Evolutionary conservation across 2,888 invertebrate genomes (phyloP).

Genomic region (Oligia strigilis): DNA sequence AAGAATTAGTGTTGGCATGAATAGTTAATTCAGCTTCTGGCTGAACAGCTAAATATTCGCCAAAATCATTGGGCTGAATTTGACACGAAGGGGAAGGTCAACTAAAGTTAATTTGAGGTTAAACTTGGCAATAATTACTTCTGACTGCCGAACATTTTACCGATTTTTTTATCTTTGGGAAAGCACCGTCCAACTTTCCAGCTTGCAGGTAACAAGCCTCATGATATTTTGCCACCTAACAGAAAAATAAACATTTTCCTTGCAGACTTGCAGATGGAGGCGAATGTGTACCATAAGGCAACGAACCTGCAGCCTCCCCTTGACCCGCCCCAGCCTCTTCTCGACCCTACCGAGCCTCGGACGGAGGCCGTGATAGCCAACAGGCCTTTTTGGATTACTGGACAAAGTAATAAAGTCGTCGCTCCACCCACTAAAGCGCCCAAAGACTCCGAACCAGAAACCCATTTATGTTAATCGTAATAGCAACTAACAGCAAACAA

Average conservation of each 20-base stretch:
- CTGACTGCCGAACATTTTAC: not conserved
- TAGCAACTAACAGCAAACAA: not conserved
- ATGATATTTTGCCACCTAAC: not conserved
- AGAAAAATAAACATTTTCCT: not conserved
- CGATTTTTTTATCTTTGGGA: not conserved
- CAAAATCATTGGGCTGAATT: too few species aligned
- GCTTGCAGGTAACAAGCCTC: not conserved
- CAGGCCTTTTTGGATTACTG: too few species aligned
- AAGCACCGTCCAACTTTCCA: not conserved
- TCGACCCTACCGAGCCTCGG: not conserved
- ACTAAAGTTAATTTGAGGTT: not conserved
- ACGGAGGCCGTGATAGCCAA: not conserved
- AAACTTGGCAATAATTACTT: not conserved
- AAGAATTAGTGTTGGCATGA: too few species aligned
- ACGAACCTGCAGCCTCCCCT: constrained; percentile 70
- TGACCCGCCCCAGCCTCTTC: constrained; percentile 46
- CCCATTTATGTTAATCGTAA: not conserved
- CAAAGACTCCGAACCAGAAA: not conserved
- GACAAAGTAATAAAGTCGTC: too few species aligned
- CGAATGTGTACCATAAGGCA: constrained; percentile 70
- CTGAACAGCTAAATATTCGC: too few species aligned
- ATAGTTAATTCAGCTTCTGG: too few species aligned
- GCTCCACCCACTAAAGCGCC: not conserved
- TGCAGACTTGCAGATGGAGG: constrained; percentile 35
- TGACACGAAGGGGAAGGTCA: not conserved